Evolutionary conservation across 2,888 invertebrate species (phyloP).

Genomic region (Amblyjoppa fuscipennis): DNA sequence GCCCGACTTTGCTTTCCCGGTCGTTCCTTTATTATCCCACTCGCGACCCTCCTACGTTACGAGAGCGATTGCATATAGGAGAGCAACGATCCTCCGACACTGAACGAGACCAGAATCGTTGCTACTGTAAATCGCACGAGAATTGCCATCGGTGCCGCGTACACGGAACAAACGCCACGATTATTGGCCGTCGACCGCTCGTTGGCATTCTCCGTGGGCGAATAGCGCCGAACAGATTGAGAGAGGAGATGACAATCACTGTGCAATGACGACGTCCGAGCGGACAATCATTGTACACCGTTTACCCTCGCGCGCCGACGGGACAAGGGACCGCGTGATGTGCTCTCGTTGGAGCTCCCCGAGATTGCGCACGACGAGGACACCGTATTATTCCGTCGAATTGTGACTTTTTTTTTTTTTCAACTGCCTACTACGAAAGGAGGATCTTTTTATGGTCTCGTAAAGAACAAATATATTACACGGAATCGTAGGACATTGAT

Average conservation of each 20-base stretch:
- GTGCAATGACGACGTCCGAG: neutral
- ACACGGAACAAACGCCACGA: neutral
- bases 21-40: constrained; percentile 66
- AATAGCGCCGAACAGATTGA: neutral
- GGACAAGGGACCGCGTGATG: constrained; percentile 21
- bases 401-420: neutral
- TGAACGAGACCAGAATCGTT: constrained; percentile 1
- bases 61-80: constrained; percentile 17
- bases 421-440: no score
- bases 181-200: neutral
- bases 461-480: no score
- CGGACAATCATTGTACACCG: neutral
- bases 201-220: neutral
- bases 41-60: constrained; percentile 60
- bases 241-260: neutral
- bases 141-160: constrained; percentile 28
- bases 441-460: no score
- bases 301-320: neutral
- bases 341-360: constrained; percentile 18
- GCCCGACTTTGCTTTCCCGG: constrained; percentile 62
- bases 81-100: constrained; percentile 26
- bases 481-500: no score
- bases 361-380: neutral
- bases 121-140: constrained; percentile 40
- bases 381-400: neutral